phyloP scores from a whole-genome alignment of 2,113 vertebrate genomes.

The Tetrao urogallus region DNA sequence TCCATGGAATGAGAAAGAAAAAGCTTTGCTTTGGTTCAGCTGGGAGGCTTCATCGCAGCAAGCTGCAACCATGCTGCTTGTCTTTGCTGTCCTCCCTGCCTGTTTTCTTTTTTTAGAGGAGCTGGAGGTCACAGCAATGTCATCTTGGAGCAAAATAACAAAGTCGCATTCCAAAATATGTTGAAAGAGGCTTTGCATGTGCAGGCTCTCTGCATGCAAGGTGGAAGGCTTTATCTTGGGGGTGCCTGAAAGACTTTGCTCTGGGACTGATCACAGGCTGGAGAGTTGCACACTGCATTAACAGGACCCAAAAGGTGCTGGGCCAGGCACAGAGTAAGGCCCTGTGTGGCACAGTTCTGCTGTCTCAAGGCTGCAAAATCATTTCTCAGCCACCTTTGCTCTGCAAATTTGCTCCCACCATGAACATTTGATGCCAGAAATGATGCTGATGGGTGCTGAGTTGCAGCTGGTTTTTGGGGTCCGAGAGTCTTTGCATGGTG shows the following conservation, averaged over 20 bases:
- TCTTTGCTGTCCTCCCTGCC: background rate
- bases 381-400: background rate
- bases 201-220: background rate
- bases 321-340: background rate
- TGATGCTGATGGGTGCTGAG: background rate
- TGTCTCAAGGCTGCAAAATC: background rate
- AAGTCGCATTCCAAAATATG: background rate
- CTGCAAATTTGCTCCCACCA: background rate
- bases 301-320: background rate
- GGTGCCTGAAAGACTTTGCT: background rate
- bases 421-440: background rate
- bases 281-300: background rate
- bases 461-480: background rate
- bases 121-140: conserved; percentile 18
- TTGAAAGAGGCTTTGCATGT: background rate
- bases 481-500: background rate
- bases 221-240: background rate
- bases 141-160: conserved; percentile 17
- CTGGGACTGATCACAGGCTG: background rate
- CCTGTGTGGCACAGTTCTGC: background rate
- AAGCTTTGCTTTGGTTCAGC: conserved; percentile 38
- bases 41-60: background rate
- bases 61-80: conserved; percentile 5
- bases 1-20: background rate
- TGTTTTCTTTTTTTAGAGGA: background rate